Evolutionary conservation across 2,888 invertebrate species (phyloP).

Genomic region (Lasius fuliginosus): DNA sequence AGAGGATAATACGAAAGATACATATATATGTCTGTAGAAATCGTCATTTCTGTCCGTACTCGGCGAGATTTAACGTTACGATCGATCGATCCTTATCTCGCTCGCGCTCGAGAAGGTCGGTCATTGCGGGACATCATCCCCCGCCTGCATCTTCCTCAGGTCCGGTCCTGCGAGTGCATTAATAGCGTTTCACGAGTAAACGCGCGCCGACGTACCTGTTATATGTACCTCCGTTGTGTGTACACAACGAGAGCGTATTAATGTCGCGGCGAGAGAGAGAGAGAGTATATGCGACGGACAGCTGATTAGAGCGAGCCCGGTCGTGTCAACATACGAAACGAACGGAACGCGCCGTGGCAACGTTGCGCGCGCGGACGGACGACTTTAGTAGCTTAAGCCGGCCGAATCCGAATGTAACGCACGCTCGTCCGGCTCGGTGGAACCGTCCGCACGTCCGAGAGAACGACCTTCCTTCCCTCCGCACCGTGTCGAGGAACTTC

Average conservation of each 20-base stretch:
- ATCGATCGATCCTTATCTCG: slow-evolving; percentile 3
- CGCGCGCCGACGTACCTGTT: slow-evolving; percentile 25
- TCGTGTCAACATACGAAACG: slow-evolving; percentile 72
- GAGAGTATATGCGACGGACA: slow-evolving; percentile 45
- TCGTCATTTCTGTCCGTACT: slow-evolving; percentile 2
- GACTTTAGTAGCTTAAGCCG: slow-evolving; percentile 80
- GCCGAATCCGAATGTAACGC: slow-evolving; percentile 65
- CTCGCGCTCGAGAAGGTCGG: not conserved
- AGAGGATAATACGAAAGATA: not conserved
- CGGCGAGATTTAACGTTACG: slow-evolving; percentile 21
- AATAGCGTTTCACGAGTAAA: slow-evolving; percentile 33
- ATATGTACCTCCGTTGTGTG: slow-evolving; percentile 32
- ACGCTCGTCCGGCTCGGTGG: slow-evolving; percentile 63
- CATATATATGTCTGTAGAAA: not conserved
- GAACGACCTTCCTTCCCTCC: slow-evolving; percentile 75
- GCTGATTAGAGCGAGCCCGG: slow-evolving; percentile 68
- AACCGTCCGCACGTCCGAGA: slow-evolving; percentile 76
- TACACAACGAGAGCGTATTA: slow-evolving; percentile 51
- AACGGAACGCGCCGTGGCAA: slow-evolving; percentile 79
- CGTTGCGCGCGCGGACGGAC: slow-evolving; percentile 72
- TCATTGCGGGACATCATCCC: not conserved
- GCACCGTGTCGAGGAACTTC: slow-evolving; percentile 63
- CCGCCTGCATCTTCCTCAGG: not conserved
- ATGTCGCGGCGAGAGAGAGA: slow-evolving; percentile 52
- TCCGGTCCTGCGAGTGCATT: slow-evolving; percentile 16